Conservation (phyloP, 1,140 invertebrate genomes). For the Drosophila trapezifrons region DNA sequence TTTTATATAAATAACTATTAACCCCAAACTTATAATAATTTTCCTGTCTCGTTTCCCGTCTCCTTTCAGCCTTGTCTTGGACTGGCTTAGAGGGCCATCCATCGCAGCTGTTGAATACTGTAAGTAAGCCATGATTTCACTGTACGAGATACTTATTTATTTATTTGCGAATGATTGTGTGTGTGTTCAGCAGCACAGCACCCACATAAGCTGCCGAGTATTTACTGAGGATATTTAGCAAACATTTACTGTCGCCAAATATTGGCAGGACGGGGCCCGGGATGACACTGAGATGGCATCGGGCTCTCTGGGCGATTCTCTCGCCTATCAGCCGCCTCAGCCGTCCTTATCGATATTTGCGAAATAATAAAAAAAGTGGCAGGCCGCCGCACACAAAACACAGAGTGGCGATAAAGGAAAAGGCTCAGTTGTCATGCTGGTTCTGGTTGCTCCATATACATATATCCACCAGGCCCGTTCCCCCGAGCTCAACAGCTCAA, state of each 20-base stretch:
- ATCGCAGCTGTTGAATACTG: constrained; percentile 13
- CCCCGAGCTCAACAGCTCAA: constrained; percentile 63
- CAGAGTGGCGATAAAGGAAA: constrained; percentile 57
- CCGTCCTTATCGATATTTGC: constrained; percentile 70
- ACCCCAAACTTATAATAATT: constrained; percentile 1
- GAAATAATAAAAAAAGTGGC: constrained; percentile 75
- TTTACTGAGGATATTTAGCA: constrained; percentile 70
- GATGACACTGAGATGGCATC: constrained; percentile 31
- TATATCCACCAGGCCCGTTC: not conserved
- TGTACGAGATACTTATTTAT: constrained; percentile 51
- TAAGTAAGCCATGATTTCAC: constrained; percentile 44
- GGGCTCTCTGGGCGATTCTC: constrained; percentile 8
- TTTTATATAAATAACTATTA: not conserved
- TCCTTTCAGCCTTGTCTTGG: constrained; percentile 1
- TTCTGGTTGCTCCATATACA: constrained; percentile 13
- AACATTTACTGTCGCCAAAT: constrained; percentile 65
- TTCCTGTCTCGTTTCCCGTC: not conserved
- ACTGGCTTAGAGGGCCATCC: not conserved
- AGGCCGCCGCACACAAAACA: constrained; percentile 31
- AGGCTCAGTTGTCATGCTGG: constrained; percentile 51
- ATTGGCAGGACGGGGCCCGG: constrained; percentile 20
- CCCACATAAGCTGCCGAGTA: constrained; percentile 48
- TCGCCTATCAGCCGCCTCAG: constrained; percentile 20
- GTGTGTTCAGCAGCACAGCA: constrained; percentile 34
- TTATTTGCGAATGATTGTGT: constrained; percentile 41